Evolutionary conservation across 2,888 invertebrate species (phyloP), one percentile per base, ranked within the genome.

Genomic region (Ischnura elegans): DNA sequence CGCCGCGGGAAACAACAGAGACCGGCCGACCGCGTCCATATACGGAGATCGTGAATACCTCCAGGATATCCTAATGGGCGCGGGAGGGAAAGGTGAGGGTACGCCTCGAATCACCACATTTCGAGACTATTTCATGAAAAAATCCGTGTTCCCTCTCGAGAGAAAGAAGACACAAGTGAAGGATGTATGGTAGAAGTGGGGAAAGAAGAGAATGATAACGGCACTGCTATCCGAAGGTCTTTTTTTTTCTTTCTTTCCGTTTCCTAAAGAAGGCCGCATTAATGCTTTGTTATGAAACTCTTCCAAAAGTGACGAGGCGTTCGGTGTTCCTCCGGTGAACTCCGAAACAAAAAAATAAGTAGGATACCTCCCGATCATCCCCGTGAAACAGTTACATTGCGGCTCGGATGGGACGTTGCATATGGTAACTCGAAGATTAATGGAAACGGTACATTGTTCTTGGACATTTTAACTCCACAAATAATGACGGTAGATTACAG

Each of bases 211-310:
- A 43, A 43, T 61, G 61, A 66, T 61, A 90, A 90, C 90, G 90
- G 90, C 86, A 86, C 61, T n/a, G 45, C 13, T 29, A 36, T 29
- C 16, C 61, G 42, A 47, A 42, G 55, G 61, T 90, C 61, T 43
- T 87, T 87, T 51, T 76, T 16, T 76, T n/a, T n/a, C n/a, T n/a
- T n/a, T n/a, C n/a, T n/a, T n/a, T n/a, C n/a, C 76, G 13, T 76
- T 76, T 13, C 16, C 76, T 13, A 36, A 36, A 36, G 43, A 61
- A 42, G 90, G 43, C n/a, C 61, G 90, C 61, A 66, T 90, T 45
- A 43, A 42, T 90, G 61, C 61, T 90, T 90, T 90, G 90, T 61
- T 55, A 66, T 43, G 43, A 61, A 61, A 76, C 76, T 76, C 29
- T 76, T 76, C 76, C n/a, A 76, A 76, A 76, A 76, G 36, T 25